Percentiles rank a stretch among this genome's conserved stretches.
Evolutionary conservation across 2,113 vertebrate genomes (phyloP).

Genomic region (Rhinoptilus africanus): DNA sequence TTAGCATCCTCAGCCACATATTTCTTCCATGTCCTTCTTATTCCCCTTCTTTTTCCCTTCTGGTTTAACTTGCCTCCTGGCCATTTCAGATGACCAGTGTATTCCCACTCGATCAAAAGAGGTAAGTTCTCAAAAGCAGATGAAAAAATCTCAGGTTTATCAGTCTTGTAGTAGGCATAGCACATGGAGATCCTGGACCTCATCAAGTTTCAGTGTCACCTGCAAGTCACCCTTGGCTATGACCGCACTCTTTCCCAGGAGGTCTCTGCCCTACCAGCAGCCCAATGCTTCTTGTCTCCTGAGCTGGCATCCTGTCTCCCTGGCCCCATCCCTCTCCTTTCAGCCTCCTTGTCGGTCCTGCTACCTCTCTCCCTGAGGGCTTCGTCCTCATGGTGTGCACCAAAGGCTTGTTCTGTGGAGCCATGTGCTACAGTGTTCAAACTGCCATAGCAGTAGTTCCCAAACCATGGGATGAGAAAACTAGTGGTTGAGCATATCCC

Average conservation of each 20-base stretch:
- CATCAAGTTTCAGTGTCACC: background rate
- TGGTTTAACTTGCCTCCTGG: background rate
- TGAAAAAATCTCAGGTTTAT: background rate
- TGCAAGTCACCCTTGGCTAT: background rate
- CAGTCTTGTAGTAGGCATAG: background rate
- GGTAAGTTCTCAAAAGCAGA: background rate
- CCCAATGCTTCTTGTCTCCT: background rate
- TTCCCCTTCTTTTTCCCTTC: background rate
- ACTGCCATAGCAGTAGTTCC: background rate
- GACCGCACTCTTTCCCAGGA: background rate
- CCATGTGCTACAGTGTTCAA: rapidly evolving
- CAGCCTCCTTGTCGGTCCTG: background rate
- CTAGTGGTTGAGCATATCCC: background rate
- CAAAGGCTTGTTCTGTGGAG: background rate
- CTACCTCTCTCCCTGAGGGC: background rate
- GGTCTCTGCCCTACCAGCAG: background rate
- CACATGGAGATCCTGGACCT: background rate
- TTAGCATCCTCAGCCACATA: background rate
- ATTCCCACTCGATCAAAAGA: background rate
- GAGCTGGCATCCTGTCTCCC: background rate
- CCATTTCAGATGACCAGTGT: background rate
- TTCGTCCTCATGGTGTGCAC: rapidly evolving
- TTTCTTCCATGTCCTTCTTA: background rate
- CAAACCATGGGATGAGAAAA: background rate
- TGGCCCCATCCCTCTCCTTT: background rate